A percentile compares a stretch with the other conserved stretches of the same genome.
These are phyloP conservation scores for Scomberomorus guttatus DNA, from an alignment of 2,797 vertebrate species.

Conservation along the genomic window DNA sequence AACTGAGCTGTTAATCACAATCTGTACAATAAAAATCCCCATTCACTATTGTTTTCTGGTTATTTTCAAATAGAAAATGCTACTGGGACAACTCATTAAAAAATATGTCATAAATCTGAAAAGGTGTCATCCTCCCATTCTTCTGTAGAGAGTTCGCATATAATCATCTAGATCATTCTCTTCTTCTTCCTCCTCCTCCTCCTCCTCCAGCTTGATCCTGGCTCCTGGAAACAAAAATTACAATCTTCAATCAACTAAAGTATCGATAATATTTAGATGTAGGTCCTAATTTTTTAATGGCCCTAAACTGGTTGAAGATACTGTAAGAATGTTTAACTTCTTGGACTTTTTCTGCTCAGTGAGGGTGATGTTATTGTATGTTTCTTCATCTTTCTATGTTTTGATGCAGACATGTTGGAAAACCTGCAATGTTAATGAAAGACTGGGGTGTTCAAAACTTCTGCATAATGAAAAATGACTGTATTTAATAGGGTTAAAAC, in stretches of 20 bases:
- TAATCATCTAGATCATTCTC: constrained; percentile 25
- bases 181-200: constrained; percentile 25
- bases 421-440: constrained; percentile 23
- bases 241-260: neutral
- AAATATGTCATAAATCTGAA: constrained; percentile 16
- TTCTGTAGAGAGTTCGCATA: constrained; percentile 54
- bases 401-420: constrained; percentile 27
- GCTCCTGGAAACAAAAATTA: constrained; percentile 25
- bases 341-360: neutral
- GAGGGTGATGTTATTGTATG: neutral
- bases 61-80: neutral
- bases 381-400: constrained; percentile 42
- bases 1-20: neutral
- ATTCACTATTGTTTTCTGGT: neutral
- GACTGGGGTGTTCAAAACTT: neutral
- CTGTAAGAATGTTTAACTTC: too few species aligned
- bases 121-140: constrained; percentile 11
- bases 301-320: neutral
- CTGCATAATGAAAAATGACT: neutral
- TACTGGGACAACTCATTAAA: neutral
- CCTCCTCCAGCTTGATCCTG: neutral
- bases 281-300: too few species aligned
- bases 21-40: neutral
- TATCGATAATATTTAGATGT: too few species aligned
- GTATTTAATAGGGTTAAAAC: too few species aligned